Conservation (phyloP, 1,140 invertebrate species). For the Diachasmimorpha longicaudata region DNA sequence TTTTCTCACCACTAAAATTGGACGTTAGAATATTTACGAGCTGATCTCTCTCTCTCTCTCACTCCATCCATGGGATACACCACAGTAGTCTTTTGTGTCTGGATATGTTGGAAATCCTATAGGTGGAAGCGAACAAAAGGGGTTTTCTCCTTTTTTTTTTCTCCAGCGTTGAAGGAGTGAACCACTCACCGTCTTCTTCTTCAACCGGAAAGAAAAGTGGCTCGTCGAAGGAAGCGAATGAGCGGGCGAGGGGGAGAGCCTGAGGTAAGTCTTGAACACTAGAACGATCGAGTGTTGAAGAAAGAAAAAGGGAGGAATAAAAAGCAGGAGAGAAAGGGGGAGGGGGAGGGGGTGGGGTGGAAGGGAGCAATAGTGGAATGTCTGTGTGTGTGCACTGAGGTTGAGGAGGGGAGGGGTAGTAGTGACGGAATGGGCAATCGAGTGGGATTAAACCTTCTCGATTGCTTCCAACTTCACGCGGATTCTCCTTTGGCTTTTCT, state of each 20-base stretch:
- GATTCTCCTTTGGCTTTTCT: slow-evolving; percentile 33
- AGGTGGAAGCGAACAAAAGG: slow-evolving; percentile 4
- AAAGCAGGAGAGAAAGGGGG: neutral
- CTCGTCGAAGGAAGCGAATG: slow-evolving; percentile 18
- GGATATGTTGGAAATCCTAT: slow-evolving; percentile 7
- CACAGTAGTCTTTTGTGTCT: slow-evolving; percentile 2
- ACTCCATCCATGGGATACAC: neutral
- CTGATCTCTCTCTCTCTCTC: neutral
- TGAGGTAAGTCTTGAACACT: slow-evolving; percentile 28
- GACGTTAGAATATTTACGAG: slow-evolving; percentile 12
- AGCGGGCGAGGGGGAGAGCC: slow-evolving; percentile 23
- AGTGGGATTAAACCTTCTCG: slow-evolving; percentile 60
- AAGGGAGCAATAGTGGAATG: slow-evolving; percentile 2
- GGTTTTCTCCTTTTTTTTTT: slow-evolving; percentile 2
- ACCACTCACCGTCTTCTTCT: neutral
- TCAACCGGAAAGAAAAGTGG: slow-evolving; percentile 43
- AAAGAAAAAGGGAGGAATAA: slow-evolving; percentile 12
- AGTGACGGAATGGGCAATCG: slow-evolving; percentile 55
- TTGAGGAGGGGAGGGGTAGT: neutral
- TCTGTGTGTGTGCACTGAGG: neutral
- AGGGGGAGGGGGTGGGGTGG: neutral
- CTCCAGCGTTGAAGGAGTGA: neutral
- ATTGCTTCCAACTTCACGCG: slow-evolving; percentile 61
- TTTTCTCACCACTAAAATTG: slow-evolving; percentile 4
- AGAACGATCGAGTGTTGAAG: slow-evolving; percentile 10